Conservation (phyloP, 2,888 invertebrate species). For the Acholoe squamosa region DNA sequence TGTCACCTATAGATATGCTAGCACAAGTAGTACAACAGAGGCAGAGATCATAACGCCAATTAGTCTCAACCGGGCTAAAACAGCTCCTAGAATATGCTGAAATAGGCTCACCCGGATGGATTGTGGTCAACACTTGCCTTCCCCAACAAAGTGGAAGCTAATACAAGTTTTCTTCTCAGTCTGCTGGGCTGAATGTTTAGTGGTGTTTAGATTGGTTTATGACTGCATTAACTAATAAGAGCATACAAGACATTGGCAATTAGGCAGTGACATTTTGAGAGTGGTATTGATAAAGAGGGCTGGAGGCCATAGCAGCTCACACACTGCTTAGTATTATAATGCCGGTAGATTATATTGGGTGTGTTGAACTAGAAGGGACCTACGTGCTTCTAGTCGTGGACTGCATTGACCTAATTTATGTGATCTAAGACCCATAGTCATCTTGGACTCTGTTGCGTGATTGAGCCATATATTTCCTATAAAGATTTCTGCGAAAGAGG, state of each 20-base stretch:
- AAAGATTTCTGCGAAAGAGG: too few relatives aligned
- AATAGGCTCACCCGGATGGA: conserved; percentile 5
- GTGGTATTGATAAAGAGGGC: not conserved
- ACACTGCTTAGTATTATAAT: too few relatives aligned
- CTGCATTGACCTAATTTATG: too few relatives aligned
- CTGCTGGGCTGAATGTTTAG: conserved; percentile 5
- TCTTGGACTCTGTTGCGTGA: too few relatives aligned
- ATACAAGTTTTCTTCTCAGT: not conserved
- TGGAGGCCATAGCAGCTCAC: not conserved
- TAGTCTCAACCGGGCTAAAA: not conserved
- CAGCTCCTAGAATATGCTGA: not conserved
- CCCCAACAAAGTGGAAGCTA: not conserved
- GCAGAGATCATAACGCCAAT: not conserved
- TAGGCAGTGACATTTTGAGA: conserved; percentile 12
- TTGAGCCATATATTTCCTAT: too few relatives aligned
- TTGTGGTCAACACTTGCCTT: not conserved
- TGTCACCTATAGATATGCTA: too few relatives aligned
- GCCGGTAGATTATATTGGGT: too few relatives aligned
- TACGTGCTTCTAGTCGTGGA: too few relatives aligned
- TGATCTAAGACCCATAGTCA: too few relatives aligned
- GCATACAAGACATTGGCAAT: not conserved
- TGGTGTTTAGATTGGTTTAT: not conserved
- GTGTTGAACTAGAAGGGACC: too few relatives aligned
- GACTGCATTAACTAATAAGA: not conserved
- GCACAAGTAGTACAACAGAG: not conserved